Percentiles rank a stretch among this genome's conserved stretches.
Conservation (phyloP, 2,888 invertebrate genomes). For the Pocota personata region DNA sequence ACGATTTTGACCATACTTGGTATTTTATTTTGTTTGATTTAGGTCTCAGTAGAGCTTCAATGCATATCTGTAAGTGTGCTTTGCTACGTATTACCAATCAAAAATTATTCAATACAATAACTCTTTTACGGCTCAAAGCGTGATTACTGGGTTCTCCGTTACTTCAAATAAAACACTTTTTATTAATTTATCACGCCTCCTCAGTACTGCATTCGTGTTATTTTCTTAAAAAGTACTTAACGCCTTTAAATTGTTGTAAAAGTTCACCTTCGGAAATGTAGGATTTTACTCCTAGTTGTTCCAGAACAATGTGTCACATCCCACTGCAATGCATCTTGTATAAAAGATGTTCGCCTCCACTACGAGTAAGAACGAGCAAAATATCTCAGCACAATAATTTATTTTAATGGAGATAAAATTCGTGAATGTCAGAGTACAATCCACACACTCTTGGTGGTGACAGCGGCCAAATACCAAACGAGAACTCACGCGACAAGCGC, state of each 20-base stretch:
- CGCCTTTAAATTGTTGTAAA: not conserved
- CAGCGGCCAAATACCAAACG: constrained; percentile 49
- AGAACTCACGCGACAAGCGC: constrained; percentile 60
- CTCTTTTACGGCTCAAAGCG: not conserved
- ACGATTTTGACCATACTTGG: too few relatives aligned
- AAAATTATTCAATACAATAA: not conserved
- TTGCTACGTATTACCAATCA: too few relatives aligned
- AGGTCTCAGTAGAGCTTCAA: too few relatives aligned
- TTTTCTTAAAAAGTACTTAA: not conserved
- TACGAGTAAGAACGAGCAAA: constrained; percentile 37
- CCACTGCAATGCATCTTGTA: constrained; percentile 55
- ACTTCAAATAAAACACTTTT: not conserved
- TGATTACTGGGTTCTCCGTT: not conserved
- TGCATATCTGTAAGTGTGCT: too few relatives aligned
- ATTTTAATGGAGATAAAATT: constrained; percentile 69
- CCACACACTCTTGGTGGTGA: constrained; percentile 25
- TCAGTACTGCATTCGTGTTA: not conserved
- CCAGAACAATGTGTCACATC: constrained; percentile 41
- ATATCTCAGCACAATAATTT: constrained; percentile 51
- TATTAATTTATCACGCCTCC: not conserved
- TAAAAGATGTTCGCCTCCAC: constrained; percentile 44
- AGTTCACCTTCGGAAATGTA: not conserved
- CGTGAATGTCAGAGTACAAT: constrained; percentile 60
- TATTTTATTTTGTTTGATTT: too few relatives aligned
- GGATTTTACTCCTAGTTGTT: not conserved